Evolutionary conservation across 2,888 invertebrate genomes (phyloP), one percentile per base, ranked within the genome.

Genomic region (Drosophila ezoana): DNA sequence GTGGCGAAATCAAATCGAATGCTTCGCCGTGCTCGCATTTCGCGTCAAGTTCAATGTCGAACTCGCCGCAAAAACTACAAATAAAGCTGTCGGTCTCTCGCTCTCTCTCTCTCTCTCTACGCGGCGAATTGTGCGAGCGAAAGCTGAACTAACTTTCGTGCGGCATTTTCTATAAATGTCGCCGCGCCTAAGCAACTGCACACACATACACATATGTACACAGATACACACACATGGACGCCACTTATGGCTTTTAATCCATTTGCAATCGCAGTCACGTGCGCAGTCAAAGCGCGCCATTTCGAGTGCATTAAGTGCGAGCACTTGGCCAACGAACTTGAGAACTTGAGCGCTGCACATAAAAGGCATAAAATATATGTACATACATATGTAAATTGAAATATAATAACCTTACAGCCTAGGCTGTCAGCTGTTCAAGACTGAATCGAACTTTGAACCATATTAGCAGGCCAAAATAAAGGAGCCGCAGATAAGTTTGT

Each of bases 11-110:
- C 38, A 44, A 48, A 44, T 45, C 33, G 51, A 49, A 41, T 28
- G 14, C 59, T 60, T 73, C 45, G 52, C 54, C 48, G 52, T 41
- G 65, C 51, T 56, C 62, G 56, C 60, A 44, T 47, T 51, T 44
- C 58, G 62, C 57, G 68, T 58, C 74, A 78, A 78, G 78, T 78
- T 78, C 77, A 78, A 78, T 78, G 78, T 72, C 74, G 70, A 48
- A 23, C 53, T 32, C 48, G 48, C 44, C 33, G 18, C 37, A 38
- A 20, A 28, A 33, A 16, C 59, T 44, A n/a, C 9, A 44, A 45
- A 11, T 14, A 9, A 3, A 18, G 32, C 32, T 18, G 8, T 16
- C 11, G 16, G 23, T 2, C 28, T 1, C 8, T 1, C 28, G 1
- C 28, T 1, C 28, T 8, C 6, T 6, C 28, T 28, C 8, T 28